phyloP scores from a whole-genome alignment of 2,888 invertebrate genomes.

The Melangyna quadrimaculata region DNA sequence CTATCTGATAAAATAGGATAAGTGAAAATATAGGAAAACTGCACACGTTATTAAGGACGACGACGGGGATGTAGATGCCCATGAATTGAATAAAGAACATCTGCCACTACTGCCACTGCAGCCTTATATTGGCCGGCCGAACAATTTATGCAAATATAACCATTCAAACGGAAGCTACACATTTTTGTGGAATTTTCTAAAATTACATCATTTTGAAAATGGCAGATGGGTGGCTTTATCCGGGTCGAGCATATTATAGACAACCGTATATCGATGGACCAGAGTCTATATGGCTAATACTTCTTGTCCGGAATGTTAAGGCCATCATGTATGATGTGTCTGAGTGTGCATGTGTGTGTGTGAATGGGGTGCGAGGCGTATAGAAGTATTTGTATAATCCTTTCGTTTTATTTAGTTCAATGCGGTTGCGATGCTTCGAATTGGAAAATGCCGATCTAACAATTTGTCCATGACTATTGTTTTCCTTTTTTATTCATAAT shows the following conservation, averaged over 20 bases:
- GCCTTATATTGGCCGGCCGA: constrained; percentile 17
- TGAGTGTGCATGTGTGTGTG: neutral
- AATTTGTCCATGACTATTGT: constrained; percentile 58
- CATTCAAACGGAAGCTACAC: constrained; percentile 66
- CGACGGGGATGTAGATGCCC: neutral
- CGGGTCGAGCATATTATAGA: constrained; percentile 6
- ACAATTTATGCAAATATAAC: constrained; percentile 68
- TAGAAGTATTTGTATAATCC: constrained; percentile 26
- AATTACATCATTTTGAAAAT: constrained; percentile 66
- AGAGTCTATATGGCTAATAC: constrained; percentile 43
- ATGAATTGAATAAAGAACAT: constrained; percentile 52
- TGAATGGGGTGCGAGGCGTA: neutral
- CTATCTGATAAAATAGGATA: constrained; percentile 37
- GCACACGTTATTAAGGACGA: constrained; percentile 40
- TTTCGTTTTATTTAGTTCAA: constrained; percentile 59
- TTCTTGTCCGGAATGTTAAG: neutral
- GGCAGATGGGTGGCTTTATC: constrained; percentile 62
- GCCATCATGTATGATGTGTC: neutral
- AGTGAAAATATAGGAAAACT: constrained; percentile 58
- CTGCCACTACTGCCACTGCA: constrained; percentile 48
- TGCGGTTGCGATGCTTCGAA: constrained; percentile 53
- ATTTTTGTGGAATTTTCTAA: constrained; percentile 67
- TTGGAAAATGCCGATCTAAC: constrained; percentile 63
- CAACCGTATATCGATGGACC: constrained; percentile 13
- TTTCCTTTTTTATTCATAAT: constrained; percentile 21